These are phyloP conservation scores for Celastrina argiolus DNA, from an alignment of 2,888 invertebrate genomes.

Conservation along the genomic window DNA sequence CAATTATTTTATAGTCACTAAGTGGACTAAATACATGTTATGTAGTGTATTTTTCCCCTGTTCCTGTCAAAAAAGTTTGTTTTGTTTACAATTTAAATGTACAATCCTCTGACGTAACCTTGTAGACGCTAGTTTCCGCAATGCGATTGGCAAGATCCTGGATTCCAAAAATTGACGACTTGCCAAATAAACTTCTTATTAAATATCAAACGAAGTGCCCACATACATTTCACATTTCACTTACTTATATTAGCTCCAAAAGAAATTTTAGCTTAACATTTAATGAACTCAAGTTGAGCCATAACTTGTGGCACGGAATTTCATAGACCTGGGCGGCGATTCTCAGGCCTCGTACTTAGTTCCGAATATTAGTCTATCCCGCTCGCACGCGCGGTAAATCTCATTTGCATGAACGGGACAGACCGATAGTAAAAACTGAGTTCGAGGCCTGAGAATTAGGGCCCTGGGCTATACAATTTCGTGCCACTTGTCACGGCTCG, in stretches of 20 bases:
- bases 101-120: constrained; percentile 10
- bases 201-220: not conserved
- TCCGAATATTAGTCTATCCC: no score
- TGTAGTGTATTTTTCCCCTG: not conserved
- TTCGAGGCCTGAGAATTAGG: no score
- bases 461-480: no score
- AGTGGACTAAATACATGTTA: not conserved
- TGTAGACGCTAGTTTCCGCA: constrained; percentile 32
- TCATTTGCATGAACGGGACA: no score
- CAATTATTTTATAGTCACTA: not conserved
- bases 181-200: constrained; percentile 14
- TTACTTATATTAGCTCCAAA: not conserved
- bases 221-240: no score
- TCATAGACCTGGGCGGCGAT: no score
- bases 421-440: no score
- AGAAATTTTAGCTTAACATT: constrained; percentile 23
- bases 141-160: constrained; percentile 35
- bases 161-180: not conserved
- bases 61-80: not conserved
- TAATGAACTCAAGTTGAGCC: no score
- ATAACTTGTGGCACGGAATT: no score
- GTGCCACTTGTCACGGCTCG: no score
- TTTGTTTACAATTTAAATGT: constrained; percentile 12
- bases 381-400: no score
- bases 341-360: no score